Conservation (phyloP, 1,140 invertebrate genomes). For the Drosophila nikananu region DNA sequence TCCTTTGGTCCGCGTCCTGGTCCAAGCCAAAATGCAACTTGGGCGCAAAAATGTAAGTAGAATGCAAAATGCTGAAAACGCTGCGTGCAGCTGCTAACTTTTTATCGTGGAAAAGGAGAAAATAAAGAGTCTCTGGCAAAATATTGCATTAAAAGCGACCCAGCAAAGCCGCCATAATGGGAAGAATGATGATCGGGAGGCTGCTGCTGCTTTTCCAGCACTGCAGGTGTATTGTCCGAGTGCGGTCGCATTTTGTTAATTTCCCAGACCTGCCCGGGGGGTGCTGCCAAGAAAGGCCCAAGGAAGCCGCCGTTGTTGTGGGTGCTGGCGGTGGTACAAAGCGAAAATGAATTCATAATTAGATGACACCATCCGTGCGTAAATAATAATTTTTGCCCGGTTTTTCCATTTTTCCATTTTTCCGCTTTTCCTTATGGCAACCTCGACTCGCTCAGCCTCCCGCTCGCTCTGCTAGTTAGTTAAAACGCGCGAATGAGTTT, state of each 20-base stretch:
- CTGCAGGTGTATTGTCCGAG: constrained; percentile 77
- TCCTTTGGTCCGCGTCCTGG: constrained; percentile 60
- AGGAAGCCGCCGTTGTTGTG: constrained; percentile 59
- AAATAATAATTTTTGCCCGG: constrained; percentile 82
- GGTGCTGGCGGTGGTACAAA: constrained; percentile 55
- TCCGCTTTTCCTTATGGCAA: constrained; percentile 50
- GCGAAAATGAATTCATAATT: constrained; percentile 85
- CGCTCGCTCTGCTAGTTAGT: constrained; percentile 69
- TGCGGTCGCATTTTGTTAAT: constrained; percentile 74
- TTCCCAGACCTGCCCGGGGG: constrained; percentile 40
- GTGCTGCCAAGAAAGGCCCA: constrained; percentile 35
- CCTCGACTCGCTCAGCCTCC: constrained; percentile 1
- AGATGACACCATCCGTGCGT: constrained; percentile 85
- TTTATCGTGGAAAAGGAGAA: constrained; percentile 54
- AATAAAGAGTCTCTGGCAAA: constrained; percentile 53
- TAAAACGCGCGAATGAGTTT: constrained; percentile 82
- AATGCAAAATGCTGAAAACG: constrained; percentile 69
- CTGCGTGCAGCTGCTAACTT: constrained; percentile 75
- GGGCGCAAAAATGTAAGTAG: constrained; percentile 47
- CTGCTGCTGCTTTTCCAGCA: neutral
- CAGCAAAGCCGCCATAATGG: constrained; percentile 20
- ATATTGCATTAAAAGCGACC: constrained; percentile 76
- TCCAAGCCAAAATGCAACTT: constrained; percentile 52
- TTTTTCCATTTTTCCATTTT: constrained; percentile 40
- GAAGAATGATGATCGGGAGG: constrained; percentile 28